Evolutionary conservation across 2,113 vertebrate species (phyloP), one percentile per base, ranked within the genome.

Genomic region (Tamias sibiricus): DNA sequence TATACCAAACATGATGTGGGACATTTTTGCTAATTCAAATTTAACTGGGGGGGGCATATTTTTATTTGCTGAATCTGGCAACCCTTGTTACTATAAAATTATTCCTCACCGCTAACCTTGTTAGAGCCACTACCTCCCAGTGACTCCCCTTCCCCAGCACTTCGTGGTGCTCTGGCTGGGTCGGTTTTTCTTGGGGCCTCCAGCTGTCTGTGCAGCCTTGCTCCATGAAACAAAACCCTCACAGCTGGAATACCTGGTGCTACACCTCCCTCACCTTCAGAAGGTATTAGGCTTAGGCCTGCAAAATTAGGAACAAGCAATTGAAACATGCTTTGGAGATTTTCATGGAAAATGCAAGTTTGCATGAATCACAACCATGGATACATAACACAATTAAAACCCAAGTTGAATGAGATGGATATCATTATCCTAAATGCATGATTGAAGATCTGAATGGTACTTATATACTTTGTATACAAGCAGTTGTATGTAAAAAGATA

Each of bases 61-160:
- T 91, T 96, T 69, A 54, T 81, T 57, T 91, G 54, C 40, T 62
- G 37, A 90, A 35, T 64, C 59, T 76, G 81, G 28, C 37, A 82
- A 28, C 28, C 32, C 69, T 72, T 7, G 40, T 72, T n/a, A 76
- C 28, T 68, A n/a, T 68, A 49, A 49, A 87, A 52, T 79, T n/a
- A 76, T n/a, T 76, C 42, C 22, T 71, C 20, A 37, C 16, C 5
- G 3, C 3, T 42, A 32, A n/a, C 68, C 16, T 59, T 69, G 54
- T 74, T 37, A 64, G 77, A 24, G 30, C 19, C 17, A 8, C 35
- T 35, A 0, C 74, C 32, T 87, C 24, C 52, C n/a, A 16, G 42
- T 6, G 24, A 10, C 30, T 44, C 30, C 37, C 30, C 11, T 28
- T 42, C 35, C 22, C 74, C 16, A 11, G 4, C 8, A 59, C 59